These are phyloP conservation scores for Piscicola geometra DNA, from an alignment of 2,888 invertebrate species.

Conservation along the genomic window DNA sequence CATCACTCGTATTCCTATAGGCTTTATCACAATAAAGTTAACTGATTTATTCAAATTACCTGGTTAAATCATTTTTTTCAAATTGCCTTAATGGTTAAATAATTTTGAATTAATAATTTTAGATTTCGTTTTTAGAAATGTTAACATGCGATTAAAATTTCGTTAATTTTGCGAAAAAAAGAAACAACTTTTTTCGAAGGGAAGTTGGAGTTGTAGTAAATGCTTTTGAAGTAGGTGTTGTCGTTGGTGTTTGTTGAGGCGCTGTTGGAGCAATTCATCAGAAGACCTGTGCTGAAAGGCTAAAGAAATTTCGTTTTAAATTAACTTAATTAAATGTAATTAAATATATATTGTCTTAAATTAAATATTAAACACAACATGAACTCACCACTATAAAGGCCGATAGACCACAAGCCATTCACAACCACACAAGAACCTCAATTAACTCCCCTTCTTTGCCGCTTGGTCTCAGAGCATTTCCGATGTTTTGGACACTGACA, in stretches of 20 bases:
- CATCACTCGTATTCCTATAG: too few relatives aligned
- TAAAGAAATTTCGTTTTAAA: background rate
- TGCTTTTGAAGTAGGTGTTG: conserved; percentile 22
- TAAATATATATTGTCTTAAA: background rate
- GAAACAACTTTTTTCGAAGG: conserved; percentile 13
- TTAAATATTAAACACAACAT: background rate
- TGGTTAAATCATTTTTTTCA: too few relatives aligned
- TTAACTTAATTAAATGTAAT: background rate
- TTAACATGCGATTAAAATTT: too few relatives aligned
- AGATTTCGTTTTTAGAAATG: too few relatives aligned
- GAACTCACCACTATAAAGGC: conserved; percentile 12
- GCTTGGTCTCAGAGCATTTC: background rate
- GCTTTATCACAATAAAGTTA: too few relatives aligned
- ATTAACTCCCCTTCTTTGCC: background rate
- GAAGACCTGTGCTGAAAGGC: conserved; percentile 13
- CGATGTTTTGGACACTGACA: background rate
- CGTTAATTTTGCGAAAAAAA: background rate
- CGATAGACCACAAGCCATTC: conserved; percentile 17
- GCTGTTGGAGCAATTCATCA: conserved; percentile 27
- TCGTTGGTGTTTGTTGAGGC: conserved; percentile 12
- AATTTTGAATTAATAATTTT: too few relatives aligned
- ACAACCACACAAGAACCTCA: conserved; percentile 1
- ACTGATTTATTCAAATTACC: too few relatives aligned
- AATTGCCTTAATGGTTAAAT: too few relatives aligned
- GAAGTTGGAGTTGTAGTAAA: conserved; percentile 25